These are phyloP conservation scores for Hippasteria phrygiana DNA, from an alignment of 53 echinoderm and acorn worm species.

Conservation along the genomic window DNA sequence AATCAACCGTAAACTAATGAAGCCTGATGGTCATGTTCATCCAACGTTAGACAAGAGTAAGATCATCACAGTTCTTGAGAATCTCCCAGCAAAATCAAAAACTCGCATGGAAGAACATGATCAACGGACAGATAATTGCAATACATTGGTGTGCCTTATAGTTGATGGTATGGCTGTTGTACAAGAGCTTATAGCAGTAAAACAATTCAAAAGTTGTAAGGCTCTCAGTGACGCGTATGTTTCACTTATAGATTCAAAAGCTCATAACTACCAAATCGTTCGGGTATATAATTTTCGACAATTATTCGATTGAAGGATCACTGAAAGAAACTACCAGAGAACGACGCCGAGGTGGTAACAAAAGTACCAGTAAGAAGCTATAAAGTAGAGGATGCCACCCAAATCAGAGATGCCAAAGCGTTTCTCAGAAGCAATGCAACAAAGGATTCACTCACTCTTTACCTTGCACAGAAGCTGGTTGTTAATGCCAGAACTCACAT, in stretches of 20 bases:
- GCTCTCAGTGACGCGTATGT: conserved; percentile 25
- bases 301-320: conserved; percentile 28
- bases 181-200: conserved; percentile 32
- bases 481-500: background rate
- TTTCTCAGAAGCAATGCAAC: conserved; percentile 57
- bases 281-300: conserved; percentile 48
- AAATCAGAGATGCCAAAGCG: conserved; percentile 35
- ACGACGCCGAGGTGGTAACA: conserved; percentile 19
- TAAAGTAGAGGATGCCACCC: conserved; percentile 43
- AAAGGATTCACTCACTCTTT: conserved; percentile 56
- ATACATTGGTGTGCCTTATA: background rate
- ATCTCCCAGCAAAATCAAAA: background rate
- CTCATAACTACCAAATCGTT: conserved; percentile 1
- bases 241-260: conserved; percentile 7
- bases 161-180: conserved; percentile 58
- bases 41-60: conserved; percentile 38
- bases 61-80: conserved; percentile 40
- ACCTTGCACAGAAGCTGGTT: conserved; percentile 47
- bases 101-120: too few species aligned
- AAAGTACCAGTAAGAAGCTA: conserved; percentile 15
- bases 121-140: conserved; percentile 24
- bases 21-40: conserved; percentile 43
- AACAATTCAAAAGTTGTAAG: conserved; percentile 29
- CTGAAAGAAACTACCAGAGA: conserved; percentile 44
- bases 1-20: conserved; percentile 49